phyloP scores from a whole-genome alignment of 2,797 vertebrate genomes.

The Enteromius unitaeniatus region DNA sequence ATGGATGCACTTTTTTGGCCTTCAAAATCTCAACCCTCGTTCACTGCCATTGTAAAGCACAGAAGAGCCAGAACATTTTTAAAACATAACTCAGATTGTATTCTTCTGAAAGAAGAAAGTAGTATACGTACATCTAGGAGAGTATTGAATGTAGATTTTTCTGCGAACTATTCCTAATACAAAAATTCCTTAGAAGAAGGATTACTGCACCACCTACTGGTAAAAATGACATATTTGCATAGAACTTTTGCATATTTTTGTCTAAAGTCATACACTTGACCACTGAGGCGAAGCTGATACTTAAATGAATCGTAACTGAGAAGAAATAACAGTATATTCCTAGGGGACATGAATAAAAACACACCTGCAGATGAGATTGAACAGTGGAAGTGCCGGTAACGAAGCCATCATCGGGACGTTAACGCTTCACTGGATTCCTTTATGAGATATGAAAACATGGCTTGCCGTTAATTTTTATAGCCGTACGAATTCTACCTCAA shows the following conservation, averaged over 20 bases:
- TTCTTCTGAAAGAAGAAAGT: too few relatives aligned
- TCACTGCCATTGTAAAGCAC: neutral
- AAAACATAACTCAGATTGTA: neutral
- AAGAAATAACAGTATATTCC: neutral
- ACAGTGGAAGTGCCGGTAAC: neutral
- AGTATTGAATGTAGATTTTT: too few relatives aligned
- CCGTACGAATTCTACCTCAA: neutral
- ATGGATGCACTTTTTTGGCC: neutral
- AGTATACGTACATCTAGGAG: neutral
- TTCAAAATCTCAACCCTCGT: neutral
- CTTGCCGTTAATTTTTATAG: neutral
- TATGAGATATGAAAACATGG: conserved; percentile 18
- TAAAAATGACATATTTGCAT: neutral
- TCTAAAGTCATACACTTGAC: neutral
- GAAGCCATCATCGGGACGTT: neutral
- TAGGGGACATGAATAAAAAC: neutral
- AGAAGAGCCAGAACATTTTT: neutral
- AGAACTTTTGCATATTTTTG: neutral
- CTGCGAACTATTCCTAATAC: too few relatives aligned
- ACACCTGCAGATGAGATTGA: neutral
- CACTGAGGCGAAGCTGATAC: neutral
- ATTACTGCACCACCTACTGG: neutral
- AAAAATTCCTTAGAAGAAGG: neutral
- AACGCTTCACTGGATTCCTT: neutral
- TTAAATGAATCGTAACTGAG: neutral